A percentile compares a stretch with the other conserved stretches of the same genome.
Evolutionary conservation across 2,797 vertebrate species (phyloP).

Genomic region (Pempheris klunzingeri): DNA sequence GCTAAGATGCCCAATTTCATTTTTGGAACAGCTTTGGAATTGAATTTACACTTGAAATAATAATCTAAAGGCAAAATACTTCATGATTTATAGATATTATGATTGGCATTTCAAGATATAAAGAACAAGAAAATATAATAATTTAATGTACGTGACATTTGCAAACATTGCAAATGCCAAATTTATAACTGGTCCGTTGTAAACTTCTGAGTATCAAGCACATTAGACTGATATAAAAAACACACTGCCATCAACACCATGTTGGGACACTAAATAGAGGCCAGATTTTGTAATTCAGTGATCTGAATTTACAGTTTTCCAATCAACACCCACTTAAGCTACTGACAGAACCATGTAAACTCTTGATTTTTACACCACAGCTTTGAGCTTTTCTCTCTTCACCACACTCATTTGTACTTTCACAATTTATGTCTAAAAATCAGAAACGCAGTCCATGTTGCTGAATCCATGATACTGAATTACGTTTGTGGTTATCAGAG

Average conservation of each 20-base stretch:
- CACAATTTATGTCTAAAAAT: slow-evolving; percentile 47
- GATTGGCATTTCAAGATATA: slow-evolving; percentile 41
- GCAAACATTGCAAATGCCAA: slow-evolving; percentile 8
- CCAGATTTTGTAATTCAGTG: slow-evolving; percentile 13
- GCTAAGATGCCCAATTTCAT: slow-evolving; percentile 66
- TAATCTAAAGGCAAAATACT: slow-evolving; percentile 50
- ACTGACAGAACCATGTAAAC: slow-evolving; percentile 37
- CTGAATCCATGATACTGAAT: background rate
- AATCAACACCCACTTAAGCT: slow-evolving; percentile 12
- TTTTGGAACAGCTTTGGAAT: slow-evolving; percentile 68
- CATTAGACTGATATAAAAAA: background rate
- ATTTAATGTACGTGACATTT: slow-evolving; percentile 12
- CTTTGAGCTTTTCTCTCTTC: slow-evolving; percentile 36
- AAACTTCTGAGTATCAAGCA: slow-evolving; percentile 4
- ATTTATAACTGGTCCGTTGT: background rate
- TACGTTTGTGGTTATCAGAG: slow-evolving; percentile 7
- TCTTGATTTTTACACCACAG: background rate
- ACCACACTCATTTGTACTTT: slow-evolving; percentile 43
- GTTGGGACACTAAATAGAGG: slow-evolving; percentile 1
- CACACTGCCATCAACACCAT: background rate
- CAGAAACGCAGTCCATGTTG: slow-evolving; percentile 7
- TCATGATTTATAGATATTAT: slow-evolving; percentile 47
- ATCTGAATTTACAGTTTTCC: slow-evolving; percentile 35
- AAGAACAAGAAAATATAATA: no score
- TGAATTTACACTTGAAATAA: slow-evolving; percentile 60